Conservation (phyloP, 2,888 invertebrate species). For the Odontocerum albicorne region DNA sequence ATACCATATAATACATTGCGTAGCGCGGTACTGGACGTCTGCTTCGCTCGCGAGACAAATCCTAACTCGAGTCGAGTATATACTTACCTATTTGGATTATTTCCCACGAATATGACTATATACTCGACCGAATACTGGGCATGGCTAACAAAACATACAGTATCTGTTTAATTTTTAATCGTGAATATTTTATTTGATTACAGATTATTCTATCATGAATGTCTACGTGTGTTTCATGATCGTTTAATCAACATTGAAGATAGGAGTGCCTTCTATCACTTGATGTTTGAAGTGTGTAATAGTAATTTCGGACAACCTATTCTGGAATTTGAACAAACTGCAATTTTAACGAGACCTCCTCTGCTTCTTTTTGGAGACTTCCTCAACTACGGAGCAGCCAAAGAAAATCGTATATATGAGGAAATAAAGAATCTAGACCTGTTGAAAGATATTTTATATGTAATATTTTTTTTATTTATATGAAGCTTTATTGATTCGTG, state of each 20-base stretch:
- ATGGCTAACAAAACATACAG: too few species aligned
- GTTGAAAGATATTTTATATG: constrained; percentile 70
- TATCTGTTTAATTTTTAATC: too few species aligned
- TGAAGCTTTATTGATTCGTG: too few species aligned
- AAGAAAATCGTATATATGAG: constrained; percentile 76
- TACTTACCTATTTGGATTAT: too few species aligned
- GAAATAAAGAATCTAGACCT: constrained; percentile 77
- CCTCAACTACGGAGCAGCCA: constrained; percentile 71
- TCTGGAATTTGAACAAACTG: constrained; percentile 60
- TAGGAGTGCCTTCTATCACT: constrained; percentile 74
- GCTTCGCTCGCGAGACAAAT: too few species aligned
- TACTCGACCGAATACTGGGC: too few species aligned
- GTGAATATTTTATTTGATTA: too few species aligned
- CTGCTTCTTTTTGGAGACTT: constrained; percentile 85
- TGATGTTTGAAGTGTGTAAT: constrained; percentile 68
- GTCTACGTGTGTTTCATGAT: constrained; percentile 89
- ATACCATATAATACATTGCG: too few species aligned
- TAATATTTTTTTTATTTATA: too few species aligned
- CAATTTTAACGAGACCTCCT: constrained; percentile 63
- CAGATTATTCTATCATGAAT: constrained; percentile 85
- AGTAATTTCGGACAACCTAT: constrained; percentile 65
- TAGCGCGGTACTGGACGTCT: too few species aligned
- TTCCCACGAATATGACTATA: too few species aligned
- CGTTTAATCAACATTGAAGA: constrained; percentile 82
- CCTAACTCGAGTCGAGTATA: too few species aligned